Evolutionary conservation across 2,797 vertebrate genomes (phyloP).

Genomic region (Anguilla pacifica): DNA sequence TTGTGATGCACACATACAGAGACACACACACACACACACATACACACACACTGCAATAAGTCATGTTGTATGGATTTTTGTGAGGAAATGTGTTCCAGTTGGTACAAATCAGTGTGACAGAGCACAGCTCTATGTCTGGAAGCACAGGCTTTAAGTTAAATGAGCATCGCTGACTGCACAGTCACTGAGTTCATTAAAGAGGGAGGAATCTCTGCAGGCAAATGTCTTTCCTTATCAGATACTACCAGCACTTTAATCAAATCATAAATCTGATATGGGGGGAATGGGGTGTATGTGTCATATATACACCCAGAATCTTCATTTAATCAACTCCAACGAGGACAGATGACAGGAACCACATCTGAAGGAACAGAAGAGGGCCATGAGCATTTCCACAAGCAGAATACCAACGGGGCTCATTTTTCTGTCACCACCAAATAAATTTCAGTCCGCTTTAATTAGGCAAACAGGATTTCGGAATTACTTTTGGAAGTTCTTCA

Average conservation of each 20-base stretch:
- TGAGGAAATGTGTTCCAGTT: constrained; percentile 15
- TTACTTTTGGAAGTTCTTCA: neutral
- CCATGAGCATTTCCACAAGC: neutral
- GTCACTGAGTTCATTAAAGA: neutral
- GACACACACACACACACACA: neutral
- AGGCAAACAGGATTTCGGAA: neutral
- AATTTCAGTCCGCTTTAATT: neutral
- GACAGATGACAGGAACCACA: neutral
- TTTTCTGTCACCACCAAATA: neutral
- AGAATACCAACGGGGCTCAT: neutral
- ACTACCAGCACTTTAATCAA: neutral
- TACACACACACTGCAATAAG: neutral
- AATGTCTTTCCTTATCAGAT: neutral
- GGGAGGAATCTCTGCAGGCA: neutral
- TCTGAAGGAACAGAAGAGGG: neutral
- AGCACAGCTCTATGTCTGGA: neutral
- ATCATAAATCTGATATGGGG: neutral
- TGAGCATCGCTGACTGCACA: neutral
- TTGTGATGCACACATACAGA: neutral
- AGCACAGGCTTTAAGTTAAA: neutral
- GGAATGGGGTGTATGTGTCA: neutral
- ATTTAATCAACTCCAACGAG: neutral
- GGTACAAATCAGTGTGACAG: constrained; percentile 20
- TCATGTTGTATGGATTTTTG: neutral
- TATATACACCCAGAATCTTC: neutral